Conservation (phyloP, 2,113 vertebrate genomes). For the Larimichthys crocea region DNA sequence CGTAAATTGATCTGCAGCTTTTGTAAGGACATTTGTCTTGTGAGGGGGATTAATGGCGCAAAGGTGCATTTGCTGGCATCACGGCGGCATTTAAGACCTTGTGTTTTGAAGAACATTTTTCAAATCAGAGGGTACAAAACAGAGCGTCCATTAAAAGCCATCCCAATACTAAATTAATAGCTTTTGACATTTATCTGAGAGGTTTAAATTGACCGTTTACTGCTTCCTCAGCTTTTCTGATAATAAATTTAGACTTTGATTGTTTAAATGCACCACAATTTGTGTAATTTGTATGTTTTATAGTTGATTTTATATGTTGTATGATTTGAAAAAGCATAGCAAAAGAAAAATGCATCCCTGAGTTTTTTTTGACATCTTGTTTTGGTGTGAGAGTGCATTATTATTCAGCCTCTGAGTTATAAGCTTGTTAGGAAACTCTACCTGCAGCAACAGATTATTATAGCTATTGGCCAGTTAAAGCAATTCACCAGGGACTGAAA, state of each 20-base stretch:
- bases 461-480: background rate
- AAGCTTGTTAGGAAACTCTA: slow-evolving; percentile 15
- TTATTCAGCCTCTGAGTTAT: slow-evolving; percentile 33
- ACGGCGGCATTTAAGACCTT: slow-evolving; percentile 16
- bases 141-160: slow-evolving; percentile 1
- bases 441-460: slow-evolving; percentile 10
- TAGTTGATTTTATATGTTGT: background rate
- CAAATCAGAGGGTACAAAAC: slow-evolving; percentile 20
- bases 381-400: slow-evolving; percentile 17
- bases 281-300: slow-evolving; percentile 3
- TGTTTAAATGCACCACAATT: slow-evolving; percentile 1
- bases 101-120: slow-evolving; percentile 23
- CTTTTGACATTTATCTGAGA: background rate
- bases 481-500: background rate
- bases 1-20: slow-evolving; percentile 51
- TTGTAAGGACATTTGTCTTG: slow-evolving; percentile 47
- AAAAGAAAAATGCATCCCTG: background rate
- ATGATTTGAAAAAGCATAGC: no score
- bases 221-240: slow-evolving; percentile 16
- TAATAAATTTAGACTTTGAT: slow-evolving; percentile 13
- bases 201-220: background rate
- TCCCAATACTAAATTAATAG: background rate
- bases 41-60: slow-evolving; percentile 23
- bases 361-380: slow-evolving; percentile 16
- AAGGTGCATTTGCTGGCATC: slow-evolving; percentile 30